A percentile compares a stretch with the other conserved stretches of the same genome.
Evolutionary conservation across 2,888 invertebrate species (phyloP).

Genomic region (Cephus sareptanus): DNA sequence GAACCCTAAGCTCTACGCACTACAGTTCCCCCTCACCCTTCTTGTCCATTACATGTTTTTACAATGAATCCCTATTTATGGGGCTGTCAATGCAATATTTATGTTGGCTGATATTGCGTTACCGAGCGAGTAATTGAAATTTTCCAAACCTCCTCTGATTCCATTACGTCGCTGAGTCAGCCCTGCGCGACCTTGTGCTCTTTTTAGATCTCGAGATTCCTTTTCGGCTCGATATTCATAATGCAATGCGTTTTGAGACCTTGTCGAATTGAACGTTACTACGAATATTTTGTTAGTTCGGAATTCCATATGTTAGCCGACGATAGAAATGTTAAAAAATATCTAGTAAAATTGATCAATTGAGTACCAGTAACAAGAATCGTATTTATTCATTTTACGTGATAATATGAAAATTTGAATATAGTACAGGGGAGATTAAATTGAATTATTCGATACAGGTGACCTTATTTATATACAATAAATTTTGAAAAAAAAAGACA

Average conservation of each 20-base stretch:
- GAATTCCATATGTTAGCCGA: not conserved
- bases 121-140: slow-evolving; percentile 63
- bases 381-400: too few relatives aligned
- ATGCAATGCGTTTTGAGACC: not conserved
- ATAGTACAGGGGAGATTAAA: too few relatives aligned
- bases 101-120: slow-evolving; percentile 60
- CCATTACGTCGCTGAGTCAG: slow-evolving; percentile 42
- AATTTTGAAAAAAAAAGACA: too few relatives aligned
- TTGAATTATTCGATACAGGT: too few relatives aligned
- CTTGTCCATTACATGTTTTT: slow-evolving; percentile 54
- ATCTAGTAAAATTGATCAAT: too few relatives aligned
- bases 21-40: not conserved
- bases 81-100: slow-evolving; percentile 62
- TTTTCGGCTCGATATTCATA: not conserved
- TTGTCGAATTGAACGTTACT: not conserved
- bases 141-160: slow-evolving; percentile 42
- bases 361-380: too few relatives aligned
- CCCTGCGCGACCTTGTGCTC: slow-evolving; percentile 12
- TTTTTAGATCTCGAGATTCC: not conserved
- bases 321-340: not conserved
- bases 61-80: slow-evolving; percentile 62
- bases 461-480: too few relatives aligned
- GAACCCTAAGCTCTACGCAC: slow-evolving; percentile 20
- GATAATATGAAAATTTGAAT: too few relatives aligned
- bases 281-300: not conserved